Evolutionary conservation across 2,888 invertebrate species (phyloP).

Genomic region (Tetrapedia diversipes): DNA sequence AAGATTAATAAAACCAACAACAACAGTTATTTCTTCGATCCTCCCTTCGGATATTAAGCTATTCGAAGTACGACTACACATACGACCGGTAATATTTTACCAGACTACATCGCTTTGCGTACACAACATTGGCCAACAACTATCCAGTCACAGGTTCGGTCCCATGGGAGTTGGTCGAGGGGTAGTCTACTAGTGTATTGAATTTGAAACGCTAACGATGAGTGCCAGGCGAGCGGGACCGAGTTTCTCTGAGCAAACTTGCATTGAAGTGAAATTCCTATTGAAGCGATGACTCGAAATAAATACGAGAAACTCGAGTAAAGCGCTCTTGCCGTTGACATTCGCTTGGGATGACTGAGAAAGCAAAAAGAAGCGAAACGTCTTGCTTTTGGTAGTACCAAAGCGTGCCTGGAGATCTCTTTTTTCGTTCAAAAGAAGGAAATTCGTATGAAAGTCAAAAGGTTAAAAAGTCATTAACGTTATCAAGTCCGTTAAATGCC

Average conservation of each 20-base stretch:
- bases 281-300: constrained; percentile 6
- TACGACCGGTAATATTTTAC: no score
- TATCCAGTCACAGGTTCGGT: no score
- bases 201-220: neutral
- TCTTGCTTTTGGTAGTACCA: constrained; percentile 7
- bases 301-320: constrained; percentile 25
- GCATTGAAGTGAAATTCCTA: neutral
- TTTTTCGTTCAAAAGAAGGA: neutral
- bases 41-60: no score
- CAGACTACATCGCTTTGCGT: no score
- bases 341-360: neutral
- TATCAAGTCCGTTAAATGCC: constrained; percentile 5
- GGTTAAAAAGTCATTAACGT: constrained; percentile 4
- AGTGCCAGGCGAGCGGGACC: neutral
- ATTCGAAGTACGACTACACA: no score
- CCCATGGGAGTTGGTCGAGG: no score
- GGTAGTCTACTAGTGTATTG: no score
- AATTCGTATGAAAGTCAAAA: neutral
- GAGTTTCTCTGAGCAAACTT: neutral
- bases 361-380: neutral
- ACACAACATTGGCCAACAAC: no score
- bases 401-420: constrained; percentile 12
- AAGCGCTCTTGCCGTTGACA: neutral
- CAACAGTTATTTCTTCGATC: no score
- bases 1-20: no score